Evolutionary conservation across 2,888 invertebrate species (phyloP).

Genomic region (Mechanitis mazaeus): DNA sequence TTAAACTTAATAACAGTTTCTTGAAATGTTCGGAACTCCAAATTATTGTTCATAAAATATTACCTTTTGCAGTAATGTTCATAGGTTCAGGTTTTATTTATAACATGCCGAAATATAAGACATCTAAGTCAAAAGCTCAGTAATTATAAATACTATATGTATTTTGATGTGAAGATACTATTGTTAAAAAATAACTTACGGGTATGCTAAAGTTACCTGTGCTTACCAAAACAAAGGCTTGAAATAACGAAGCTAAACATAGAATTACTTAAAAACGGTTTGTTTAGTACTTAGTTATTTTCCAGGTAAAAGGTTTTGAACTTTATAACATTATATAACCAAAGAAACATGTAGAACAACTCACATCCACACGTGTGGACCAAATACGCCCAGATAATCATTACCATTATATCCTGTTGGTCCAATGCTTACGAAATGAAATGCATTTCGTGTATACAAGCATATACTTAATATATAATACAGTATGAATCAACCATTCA

Average conservation of each 20-base stretch:
- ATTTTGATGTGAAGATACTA: not conserved
- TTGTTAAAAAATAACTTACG: not conserved
- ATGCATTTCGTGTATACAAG: not conserved
- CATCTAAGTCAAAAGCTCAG: no score
- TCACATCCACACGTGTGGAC: conserved; percentile 1
- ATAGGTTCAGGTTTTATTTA: no score
- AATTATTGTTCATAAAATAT: no score
- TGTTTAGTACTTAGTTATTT: no score
- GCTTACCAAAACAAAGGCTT: not conserved
- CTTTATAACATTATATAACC: not conserved
- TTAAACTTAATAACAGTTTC: no score
- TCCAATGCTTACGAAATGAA: not conserved
- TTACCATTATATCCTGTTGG: conserved; percentile 1
- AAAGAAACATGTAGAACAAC: not conserved
- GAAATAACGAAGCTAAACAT: no score
- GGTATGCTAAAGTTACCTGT: not conserved
- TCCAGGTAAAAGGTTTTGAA: not conserved
- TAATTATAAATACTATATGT: not conserved
- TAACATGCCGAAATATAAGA: no score
- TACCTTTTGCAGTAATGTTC: no score
- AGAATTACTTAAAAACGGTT: no score
- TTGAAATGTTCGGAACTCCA: no score
- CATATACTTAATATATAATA: no score
- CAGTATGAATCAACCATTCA: not conserved
- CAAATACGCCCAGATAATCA: not conserved